Evolutionary conservation across 2,797 vertebrate species (phyloP), one percentile per base, ranked within the genome.

Genomic region (Spea hammondii): DNA sequence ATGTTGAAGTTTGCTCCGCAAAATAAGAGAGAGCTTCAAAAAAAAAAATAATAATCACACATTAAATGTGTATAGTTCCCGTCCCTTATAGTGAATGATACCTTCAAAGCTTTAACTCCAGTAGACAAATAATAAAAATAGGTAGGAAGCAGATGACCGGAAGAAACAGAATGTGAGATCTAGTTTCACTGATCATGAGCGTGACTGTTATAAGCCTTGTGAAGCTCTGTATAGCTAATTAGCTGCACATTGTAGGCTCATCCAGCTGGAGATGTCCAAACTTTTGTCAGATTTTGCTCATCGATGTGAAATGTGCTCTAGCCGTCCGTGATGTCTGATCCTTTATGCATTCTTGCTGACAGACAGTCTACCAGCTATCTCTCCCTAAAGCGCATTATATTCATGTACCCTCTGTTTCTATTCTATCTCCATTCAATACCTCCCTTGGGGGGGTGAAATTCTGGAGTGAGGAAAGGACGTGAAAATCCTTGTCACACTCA

Each of bases 301-400:
- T 76, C 44, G n/a, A 83, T 87, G 55, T 81, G 75, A 85, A 83
- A 85, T 71, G 8, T 72, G 62, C 81, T 74, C 13, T 78, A 5
- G 83, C 83, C 62, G 44, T 60, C 74, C 75, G 72, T 8, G n/a
- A 79, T 76, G 84, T 84, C 74, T 83, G 70, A 79, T 72, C 9
- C 80, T 80, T 83, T 85, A 78, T 82, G 17, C 17, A 78, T 73
- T 69, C 71, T 9, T 83, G 77, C 82, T 85, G 67, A 72, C 73
- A 84, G 78, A 51, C 47, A 10, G 70, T 84, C 77, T 83, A 79
- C 53, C 60, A 44, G 12, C 54, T 70, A 12, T 79, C 76, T 8
- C 10, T 81, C 71, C 45, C 0, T 3, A 45, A 57, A 12, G 80
- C 80, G 62, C 54, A 70, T 10, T 45, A 4, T 2, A 75, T 57